Percentiles rank a stretch among this genome's conserved stretches.
These are phyloP conservation scores for Drosophila nigrodunni DNA, from an alignment of 1,140 invertebrate species.

Conservation along the genomic window DNA sequence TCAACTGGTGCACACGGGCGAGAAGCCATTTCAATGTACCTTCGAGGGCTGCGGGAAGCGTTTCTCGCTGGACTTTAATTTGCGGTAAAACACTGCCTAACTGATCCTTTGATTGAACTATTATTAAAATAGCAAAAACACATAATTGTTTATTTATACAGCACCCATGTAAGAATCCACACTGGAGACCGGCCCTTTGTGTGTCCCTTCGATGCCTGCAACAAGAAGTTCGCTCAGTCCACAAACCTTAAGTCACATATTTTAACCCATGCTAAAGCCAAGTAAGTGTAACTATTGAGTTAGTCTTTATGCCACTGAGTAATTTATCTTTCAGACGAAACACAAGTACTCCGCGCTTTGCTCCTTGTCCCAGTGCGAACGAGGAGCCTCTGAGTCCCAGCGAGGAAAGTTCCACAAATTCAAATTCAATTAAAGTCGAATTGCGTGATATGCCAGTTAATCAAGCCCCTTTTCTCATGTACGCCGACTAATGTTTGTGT, in stretches of 20 bases:
- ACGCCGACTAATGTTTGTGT: slow-evolving; percentile 57
- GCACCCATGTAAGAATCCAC: slow-evolving; percentile 99
- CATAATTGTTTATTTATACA: slow-evolving; percentile 69
- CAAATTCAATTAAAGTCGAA: slow-evolving; percentile 81
- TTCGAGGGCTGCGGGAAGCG: slow-evolving; percentile 99
- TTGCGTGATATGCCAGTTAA: slow-evolving; percentile 66
- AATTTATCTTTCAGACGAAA: slow-evolving; percentile 60
- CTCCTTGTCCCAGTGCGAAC: slow-evolving; percentile 44
- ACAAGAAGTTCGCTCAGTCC: slow-evolving; percentile 99
- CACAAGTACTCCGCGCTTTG: slow-evolving; percentile 49
- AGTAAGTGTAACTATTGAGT: slow-evolving; percentile 86
- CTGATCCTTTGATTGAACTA: too few relatives aligned
- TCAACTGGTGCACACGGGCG: slow-evolving; percentile 97
- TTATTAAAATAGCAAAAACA: too few relatives aligned
- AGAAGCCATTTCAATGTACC: slow-evolving; percentile 98
- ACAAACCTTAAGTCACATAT: slow-evolving; percentile 99
- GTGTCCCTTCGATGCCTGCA: slow-evolving; percentile 99
- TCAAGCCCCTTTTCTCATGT: slow-evolving; percentile 64
- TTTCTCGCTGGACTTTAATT: slow-evolving; percentile 98
- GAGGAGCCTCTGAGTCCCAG: slow-evolving; percentile 49
- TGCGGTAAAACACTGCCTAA: slow-evolving; percentile 85
- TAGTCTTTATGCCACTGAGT: neutral
- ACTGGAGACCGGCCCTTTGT: slow-evolving; percentile 98
- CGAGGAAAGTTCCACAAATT: slow-evolving; percentile 60
- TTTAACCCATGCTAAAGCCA: slow-evolving; percentile 98